Conservation (phyloP, 1,140 invertebrate genomes). For the Dreissena polymorpha region DNA sequence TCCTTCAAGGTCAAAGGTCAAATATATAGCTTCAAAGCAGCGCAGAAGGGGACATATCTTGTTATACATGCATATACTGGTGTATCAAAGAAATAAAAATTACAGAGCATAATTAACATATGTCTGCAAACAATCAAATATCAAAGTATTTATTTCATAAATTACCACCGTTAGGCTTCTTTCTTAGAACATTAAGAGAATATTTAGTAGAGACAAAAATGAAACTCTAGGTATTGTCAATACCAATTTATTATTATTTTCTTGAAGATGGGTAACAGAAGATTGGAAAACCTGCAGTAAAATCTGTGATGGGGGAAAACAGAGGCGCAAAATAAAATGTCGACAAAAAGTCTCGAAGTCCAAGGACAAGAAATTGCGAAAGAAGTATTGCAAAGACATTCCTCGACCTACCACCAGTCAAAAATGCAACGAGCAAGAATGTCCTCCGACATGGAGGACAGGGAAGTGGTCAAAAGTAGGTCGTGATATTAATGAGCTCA, state of each 20-base stretch:
- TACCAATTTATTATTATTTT: conserved; percentile 85
- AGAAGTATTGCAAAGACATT: conserved; percentile 75
- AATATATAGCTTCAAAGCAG: too few relatives aligned
- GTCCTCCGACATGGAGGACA: conserved; percentile 85
- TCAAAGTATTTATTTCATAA: too few relatives aligned
- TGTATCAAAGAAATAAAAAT: too few relatives aligned
- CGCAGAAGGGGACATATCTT: too few relatives aligned
- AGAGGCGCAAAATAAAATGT: conserved; percentile 69
- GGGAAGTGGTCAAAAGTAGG: conserved; percentile 69
- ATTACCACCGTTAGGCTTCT: too few relatives aligned
- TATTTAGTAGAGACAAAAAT: too few relatives aligned
- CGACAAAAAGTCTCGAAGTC: conserved; percentile 68
- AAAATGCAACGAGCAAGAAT: conserved; percentile 84
- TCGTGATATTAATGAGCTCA: not conserved
- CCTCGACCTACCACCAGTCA: conserved; percentile 80
- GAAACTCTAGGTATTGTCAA: conserved; percentile 1
- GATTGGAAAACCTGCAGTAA: conserved; percentile 69
- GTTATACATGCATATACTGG: too few relatives aligned
- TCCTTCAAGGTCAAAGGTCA: too few relatives aligned
- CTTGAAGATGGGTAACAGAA: conserved; percentile 69
- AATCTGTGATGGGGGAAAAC: conserved; percentile 72
- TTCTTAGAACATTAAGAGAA: too few relatives aligned
- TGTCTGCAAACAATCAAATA: too few relatives aligned
- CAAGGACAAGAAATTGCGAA: conserved; percentile 64
- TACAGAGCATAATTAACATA: too few relatives aligned